Evolutionary conservation across 2,113 vertebrate genomes (phyloP).

Genomic region (Upupa epops): DNA sequence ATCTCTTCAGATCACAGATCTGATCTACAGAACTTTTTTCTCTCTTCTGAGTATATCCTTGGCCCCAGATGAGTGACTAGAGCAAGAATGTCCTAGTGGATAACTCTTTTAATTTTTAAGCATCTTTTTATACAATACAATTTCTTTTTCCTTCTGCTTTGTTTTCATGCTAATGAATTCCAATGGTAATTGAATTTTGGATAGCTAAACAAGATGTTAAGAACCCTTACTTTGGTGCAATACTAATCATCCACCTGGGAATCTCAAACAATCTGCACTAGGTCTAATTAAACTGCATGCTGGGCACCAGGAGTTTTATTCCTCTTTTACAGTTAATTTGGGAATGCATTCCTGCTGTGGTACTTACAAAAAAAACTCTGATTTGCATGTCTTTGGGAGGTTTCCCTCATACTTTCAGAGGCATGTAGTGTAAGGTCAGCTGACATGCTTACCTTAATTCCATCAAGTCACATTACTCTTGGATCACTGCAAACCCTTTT

Average conservation of each 20-base stretch:
- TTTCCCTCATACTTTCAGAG: neutral
- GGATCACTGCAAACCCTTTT: neutral
- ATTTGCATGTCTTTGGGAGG: neutral
- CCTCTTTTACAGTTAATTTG: neutral
- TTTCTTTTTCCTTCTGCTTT: neutral
- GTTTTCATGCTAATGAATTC: neutral
- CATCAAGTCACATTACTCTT: neutral
- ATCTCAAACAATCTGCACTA: neutral
- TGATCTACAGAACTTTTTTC: neutral
- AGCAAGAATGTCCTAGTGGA: neutral
- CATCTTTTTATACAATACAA: neutral
- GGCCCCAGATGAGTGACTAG: neutral
- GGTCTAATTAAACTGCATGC: neutral
- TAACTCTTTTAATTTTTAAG: neutral
- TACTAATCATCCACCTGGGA: neutral
- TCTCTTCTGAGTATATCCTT: neutral
- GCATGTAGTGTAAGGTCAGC: neutral
- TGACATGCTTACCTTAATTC: neutral
- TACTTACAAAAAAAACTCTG: neutral
- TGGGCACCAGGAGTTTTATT: neutral
- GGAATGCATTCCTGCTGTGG: accelerated
- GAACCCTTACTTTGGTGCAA: neutral
- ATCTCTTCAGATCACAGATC: neutral
- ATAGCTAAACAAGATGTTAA: neutral
- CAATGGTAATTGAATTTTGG: neutral